Base-by-base conservation (phyloP, 2,888 invertebrate species). In the Leucophenga maculata region DNA sequence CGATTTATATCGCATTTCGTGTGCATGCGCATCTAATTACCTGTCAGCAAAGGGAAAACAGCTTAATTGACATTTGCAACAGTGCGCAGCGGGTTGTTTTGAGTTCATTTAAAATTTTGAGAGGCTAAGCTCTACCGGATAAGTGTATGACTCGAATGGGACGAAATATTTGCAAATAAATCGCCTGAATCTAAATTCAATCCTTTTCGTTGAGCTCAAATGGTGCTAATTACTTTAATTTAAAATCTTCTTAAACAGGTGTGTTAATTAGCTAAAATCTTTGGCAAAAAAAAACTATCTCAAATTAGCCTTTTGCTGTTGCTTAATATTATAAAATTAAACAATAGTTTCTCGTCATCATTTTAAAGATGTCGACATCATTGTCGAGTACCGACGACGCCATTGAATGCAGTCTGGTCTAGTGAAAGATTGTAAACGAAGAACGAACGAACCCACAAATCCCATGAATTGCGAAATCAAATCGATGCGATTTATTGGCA, bases 401-500 rank as follows among this genome's bases (percentile, higher is more conserved):
- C 50, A 50, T 39, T 39, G 11, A 39, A 39, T 6, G 8, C n/a
- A 57, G n/a, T 57, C 14, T 22, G 13, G 22, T 57, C 57, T 22
- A 9, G 6, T 8, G 26, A 14, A 22, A 9, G 11, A 57, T n/a
- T 26, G 31, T n/a, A 57, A 13, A 9, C 13, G 11, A 57, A 57
- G 2, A 26, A 22, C 14, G 22, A n/a, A 50, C 3, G 18, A 8
- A 48, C 48, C 6, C 13, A 18, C 50, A 50, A n/a, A 57, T 18
- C n/a, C 18, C 6, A 50, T 13, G 9, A n/a, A 50, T 26, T 57
- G 57, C 57, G n/a, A 57, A 57, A 26, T 6, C 73, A 68, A 83
- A 83, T 82, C 80, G 76, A 83, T 84, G 76, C 68, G 46, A 77
- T 75, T 74, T 72, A 79, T 77, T 80, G 83, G 73, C 84, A 77